Evolutionary conservation across 1,140 invertebrate species (phyloP).

Genomic region (Saccostrea echinata): DNA sequence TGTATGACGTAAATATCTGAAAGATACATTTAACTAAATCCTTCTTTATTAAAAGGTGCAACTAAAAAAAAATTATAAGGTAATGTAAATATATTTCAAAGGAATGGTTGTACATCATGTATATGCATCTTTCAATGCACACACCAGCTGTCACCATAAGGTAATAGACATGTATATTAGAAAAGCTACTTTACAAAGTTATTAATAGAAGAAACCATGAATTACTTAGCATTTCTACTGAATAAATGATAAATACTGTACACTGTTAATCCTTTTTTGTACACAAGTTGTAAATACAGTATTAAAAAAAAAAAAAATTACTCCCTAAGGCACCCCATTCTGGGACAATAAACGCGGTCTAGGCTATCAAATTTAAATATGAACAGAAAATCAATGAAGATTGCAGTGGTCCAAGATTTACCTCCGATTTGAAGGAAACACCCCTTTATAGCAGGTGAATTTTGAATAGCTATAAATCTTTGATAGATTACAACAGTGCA

Average conservation of each 20-base stretch:
- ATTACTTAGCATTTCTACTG: background rate
- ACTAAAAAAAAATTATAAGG: too few species aligned
- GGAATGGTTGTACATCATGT: background rate
- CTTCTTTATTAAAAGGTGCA: too few species aligned
- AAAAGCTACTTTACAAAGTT: background rate
- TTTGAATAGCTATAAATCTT: conserved; percentile 3
- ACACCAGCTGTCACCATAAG: background rate
- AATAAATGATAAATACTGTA: background rate
- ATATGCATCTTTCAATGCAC: background rate
- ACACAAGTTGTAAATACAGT: background rate
- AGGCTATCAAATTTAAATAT: conserved; percentile 26
- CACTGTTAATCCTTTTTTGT: background rate
- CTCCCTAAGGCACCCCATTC: background rate
- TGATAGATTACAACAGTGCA: background rate
- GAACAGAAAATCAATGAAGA: conserved; percentile 23
- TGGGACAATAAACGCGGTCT: background rate
- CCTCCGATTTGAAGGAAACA: background rate
- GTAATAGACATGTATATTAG: background rate
- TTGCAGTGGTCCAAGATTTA: background rate
- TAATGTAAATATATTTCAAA: too few species aligned
- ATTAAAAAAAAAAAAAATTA: background rate
- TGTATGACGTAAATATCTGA: too few species aligned
- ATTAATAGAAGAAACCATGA: conserved; percentile 4
- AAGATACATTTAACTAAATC: too few species aligned
- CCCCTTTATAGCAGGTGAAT: background rate